Base-by-base conservation (phyloP, 2,888 invertebrate genomes). In the Drosophila robusta region DNA sequence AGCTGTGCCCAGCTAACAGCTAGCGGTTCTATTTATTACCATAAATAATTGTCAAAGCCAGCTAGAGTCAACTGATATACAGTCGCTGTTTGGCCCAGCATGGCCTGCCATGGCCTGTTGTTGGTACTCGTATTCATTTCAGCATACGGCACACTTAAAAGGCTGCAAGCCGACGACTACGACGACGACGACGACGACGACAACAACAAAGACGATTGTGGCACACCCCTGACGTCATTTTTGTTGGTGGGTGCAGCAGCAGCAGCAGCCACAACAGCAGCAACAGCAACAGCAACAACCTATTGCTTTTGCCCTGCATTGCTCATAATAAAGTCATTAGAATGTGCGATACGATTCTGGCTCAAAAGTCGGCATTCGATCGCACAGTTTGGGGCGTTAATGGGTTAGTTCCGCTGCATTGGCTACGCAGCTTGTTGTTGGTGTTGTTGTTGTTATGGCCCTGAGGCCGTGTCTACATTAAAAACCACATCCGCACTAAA, bases 11-110 rank as follows among this genome's bases (percentile, higher is more conserved):
- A 61, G 73, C 65, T 42, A 46, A 54, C 66, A 74, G 64, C 70
- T 65, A 71, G 80, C 88, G 83, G 70, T 78, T 86, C 86, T 86
- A 78, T 88, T 80, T 87, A 88, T 87, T 87, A 86, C 88, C 88
- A 88, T 87, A 88, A 88, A 86, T 86, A 86, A 87, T 87, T 87
- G 88, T 87, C 87, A 88, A 81, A 72, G 88, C 45, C 65, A 71
- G 74, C 51, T 63, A 78, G 72, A 83, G 87, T 80, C 78, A 86
- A 80, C 84, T 80, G 87, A 74, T 83, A 74, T 83, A 83, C 84
- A 80, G 68, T 78, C 81, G 66, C 70, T 66, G 79, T 50, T 68
- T 70, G 75, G 80, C 69, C 69, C 72, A 78, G 52, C 61, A 58
- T 64, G 70, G 70, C 65, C 68, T 62, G 66, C 68, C 62, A 66